phyloP scores from a whole-genome alignment of 2,888 invertebrate genomes.

The Polymixis flavicincta region DNA sequence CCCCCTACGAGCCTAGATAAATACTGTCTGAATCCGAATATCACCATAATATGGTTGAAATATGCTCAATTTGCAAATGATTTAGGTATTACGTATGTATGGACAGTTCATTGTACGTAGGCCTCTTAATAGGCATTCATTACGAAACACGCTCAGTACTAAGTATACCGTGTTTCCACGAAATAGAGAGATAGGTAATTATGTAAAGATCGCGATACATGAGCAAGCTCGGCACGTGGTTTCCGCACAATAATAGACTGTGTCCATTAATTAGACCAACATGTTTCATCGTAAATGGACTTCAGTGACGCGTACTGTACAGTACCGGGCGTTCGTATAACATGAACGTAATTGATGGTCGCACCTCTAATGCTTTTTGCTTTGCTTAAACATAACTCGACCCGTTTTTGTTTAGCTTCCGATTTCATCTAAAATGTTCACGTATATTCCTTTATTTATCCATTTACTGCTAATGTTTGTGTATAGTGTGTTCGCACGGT shows the following conservation, averaged over 20 bases:
- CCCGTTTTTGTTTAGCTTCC: constrained; percentile 35
- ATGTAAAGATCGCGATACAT: constrained; percentile 50
- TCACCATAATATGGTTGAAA: no score
- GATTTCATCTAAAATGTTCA: constrained; percentile 46
- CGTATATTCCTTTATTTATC: constrained; percentile 37
- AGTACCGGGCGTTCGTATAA: constrained; percentile 57
- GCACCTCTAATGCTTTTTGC: constrained; percentile 60
- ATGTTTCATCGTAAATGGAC: constrained; percentile 87
- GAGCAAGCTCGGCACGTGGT: constrained; percentile 70
- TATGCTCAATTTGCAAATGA: no score
- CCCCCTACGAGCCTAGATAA: no score
- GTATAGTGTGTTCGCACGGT: constrained; percentile 45
- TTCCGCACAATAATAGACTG: constrained; percentile 81
- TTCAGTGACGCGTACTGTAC: constrained; percentile 77
- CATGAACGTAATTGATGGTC: constrained; percentile 60
- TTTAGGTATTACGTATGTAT: no score
- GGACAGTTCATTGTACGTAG: no score
- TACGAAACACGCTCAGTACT: constrained; percentile 12
- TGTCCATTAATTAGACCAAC: constrained; percentile 87
- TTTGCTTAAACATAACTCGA: constrained; percentile 44
- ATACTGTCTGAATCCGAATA: no score
- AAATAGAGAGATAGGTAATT: constrained; percentile 31
- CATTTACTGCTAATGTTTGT: constrained; percentile 38
- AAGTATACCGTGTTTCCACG: constrained; percentile 20
- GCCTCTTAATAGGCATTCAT: constrained; percentile 24